Conservation (phyloP, 2,888 invertebrate species). For the Drosophila falleni region DNA sequence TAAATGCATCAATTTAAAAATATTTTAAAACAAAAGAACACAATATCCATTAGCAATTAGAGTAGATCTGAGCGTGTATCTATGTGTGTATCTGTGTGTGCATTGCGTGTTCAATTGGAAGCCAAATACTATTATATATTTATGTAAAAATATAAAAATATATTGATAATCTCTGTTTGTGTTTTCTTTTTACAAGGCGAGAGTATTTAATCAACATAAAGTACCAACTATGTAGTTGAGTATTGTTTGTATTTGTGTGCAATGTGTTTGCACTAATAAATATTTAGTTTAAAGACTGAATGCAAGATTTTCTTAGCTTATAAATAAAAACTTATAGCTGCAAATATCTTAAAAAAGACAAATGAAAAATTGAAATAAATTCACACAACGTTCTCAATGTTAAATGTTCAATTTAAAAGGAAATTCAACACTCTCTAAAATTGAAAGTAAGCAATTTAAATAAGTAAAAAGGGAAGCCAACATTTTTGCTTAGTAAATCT, state of each 20-base stretch:
- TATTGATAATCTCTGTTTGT: background rate
- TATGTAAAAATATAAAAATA: constrained; percentile 19
- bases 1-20: constrained; percentile 49
- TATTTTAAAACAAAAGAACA: constrained; percentile 23
- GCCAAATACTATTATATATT: constrained; percentile 34
- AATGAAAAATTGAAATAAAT: background rate
- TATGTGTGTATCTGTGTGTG: constrained; percentile 31
- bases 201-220: constrained; percentile 13
- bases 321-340: constrained; percentile 1
- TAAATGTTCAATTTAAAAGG: constrained; percentile 47
- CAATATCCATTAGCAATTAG: constrained; percentile 59
- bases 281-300: constrained; percentile 68
- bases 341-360: background rate
- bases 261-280: constrained; percentile 12
- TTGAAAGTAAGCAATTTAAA: constrained; percentile 33
- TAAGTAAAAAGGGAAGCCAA: constrained; percentile 20
- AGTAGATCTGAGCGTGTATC: constrained; percentile 42
- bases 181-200: constrained; percentile 3
- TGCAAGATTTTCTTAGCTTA: constrained; percentile 31
- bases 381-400: constrained; percentile 48
- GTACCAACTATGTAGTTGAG: constrained; percentile 2
- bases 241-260: constrained; percentile 3
- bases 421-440: constrained; percentile 16
- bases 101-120: constrained; percentile 40
- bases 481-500: constrained; percentile 32